These are phyloP conservation scores for Formicarius rufipectus DNA, from an alignment of 2,113 vertebrate genomes.

Conservation along the genomic window DNA sequence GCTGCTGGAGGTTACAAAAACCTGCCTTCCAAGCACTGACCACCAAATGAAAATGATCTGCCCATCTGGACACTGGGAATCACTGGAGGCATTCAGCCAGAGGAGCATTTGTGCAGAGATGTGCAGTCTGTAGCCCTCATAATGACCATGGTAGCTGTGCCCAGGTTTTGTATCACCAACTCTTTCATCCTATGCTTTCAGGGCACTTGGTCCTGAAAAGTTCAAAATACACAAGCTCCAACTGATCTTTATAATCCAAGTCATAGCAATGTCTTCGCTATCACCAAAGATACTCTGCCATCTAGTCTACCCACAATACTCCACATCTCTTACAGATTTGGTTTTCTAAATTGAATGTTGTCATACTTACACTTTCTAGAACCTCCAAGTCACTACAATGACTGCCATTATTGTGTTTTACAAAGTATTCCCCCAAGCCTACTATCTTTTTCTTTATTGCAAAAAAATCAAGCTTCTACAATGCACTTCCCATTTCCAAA, in stretches of 20 bases:
- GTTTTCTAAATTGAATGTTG: neutral
- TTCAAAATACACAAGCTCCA: neutral
- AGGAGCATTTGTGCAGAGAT: neutral
- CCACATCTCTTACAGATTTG: neutral
- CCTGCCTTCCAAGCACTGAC: neutral
- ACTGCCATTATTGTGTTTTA: neutral
- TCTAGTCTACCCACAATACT: neutral
- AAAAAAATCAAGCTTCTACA: neutral
- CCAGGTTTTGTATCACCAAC: neutral
- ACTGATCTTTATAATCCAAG: neutral
- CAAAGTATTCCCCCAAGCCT: neutral
- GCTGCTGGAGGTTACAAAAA: neutral
- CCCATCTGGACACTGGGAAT: neutral
- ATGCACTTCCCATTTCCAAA: neutral
- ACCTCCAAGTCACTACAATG: neutral
- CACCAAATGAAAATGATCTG: neutral
- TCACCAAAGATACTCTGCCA: neutral
- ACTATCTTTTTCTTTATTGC: neutral
- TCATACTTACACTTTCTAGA: neutral
- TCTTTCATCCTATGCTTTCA: neutral
- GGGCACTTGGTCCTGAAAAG: neutral
- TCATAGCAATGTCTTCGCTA: neutral
- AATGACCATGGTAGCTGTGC: neutral
- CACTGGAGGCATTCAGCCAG: neutral
- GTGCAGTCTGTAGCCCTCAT: neutral